Conservation (phyloP, 2,888 invertebrate species). For the Andrena haemorrhoa region DNA sequence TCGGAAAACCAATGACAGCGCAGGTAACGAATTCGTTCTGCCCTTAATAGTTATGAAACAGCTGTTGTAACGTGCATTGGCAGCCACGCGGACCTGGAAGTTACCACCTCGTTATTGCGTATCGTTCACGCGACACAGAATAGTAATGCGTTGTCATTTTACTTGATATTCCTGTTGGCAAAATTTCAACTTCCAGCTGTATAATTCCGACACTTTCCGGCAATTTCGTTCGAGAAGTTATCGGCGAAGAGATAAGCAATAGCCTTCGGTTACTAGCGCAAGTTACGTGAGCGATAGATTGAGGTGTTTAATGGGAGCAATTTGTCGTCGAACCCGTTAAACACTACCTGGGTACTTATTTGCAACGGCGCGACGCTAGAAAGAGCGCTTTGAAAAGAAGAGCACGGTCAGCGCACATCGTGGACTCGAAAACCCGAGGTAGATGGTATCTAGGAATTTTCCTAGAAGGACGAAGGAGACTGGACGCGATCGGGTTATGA, state of each 20-base stretch:
- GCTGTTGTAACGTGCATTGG: not conserved
- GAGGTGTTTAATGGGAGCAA: not conserved
- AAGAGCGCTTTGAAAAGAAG: not conserved
- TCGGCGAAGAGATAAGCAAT: conserved; percentile 47
- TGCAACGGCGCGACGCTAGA: not conserved
- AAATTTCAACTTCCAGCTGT: not conserved
- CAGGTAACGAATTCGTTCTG: too few relatives aligned
- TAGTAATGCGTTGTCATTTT: not conserved
- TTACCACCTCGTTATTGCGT: too few relatives aligned
- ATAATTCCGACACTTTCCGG: not conserved
- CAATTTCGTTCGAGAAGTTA: conserved; percentile 12
- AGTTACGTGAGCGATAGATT: not conserved
- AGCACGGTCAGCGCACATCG: not conserved
- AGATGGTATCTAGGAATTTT: not conserved
- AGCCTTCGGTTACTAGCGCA: conserved; percentile 41
- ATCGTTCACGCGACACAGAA: not conserved
- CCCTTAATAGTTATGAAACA: not conserved
- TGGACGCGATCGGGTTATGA: not conserved
- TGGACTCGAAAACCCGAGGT: not conserved
- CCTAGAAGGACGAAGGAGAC: not conserved
- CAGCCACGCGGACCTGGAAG: not conserved
- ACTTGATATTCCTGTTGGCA: too few relatives aligned
- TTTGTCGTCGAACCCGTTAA: conserved; percentile 3
- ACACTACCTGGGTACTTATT: not conserved
- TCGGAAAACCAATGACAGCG: not conserved